phyloP scores from a whole-genome alignment of 2,888 invertebrate genomes.

The Chymomyza fuscimana region DNA sequence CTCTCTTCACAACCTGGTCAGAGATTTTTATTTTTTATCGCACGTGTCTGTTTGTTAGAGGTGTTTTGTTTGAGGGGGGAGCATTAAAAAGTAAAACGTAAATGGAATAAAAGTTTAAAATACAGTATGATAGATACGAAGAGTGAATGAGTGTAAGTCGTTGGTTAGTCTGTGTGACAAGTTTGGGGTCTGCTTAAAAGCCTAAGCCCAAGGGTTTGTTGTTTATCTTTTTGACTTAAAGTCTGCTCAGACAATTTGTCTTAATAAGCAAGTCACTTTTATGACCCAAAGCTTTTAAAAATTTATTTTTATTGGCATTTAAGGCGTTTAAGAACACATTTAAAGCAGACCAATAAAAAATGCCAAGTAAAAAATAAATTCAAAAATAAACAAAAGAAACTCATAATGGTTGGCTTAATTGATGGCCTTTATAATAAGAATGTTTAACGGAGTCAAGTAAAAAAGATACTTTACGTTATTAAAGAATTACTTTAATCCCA shows the following conservation, averaged over 20 bases:
- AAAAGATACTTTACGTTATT: too few species aligned
- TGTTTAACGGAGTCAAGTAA: too few species aligned
- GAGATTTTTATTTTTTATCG: slow-evolving; percentile 53
- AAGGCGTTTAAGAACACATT: not conserved
- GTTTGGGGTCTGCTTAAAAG: not conserved
- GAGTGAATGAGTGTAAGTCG: not conserved
- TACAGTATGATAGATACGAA: slow-evolving; percentile 5
- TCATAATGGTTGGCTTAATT: not conserved
- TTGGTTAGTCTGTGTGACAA: not conserved
- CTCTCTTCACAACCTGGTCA: not conserved
- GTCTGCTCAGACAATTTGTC: not conserved
- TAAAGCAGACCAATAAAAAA: not conserved
- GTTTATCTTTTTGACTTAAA: not conserved
- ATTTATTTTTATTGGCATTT: not conserved
- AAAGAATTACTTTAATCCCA: too few species aligned
- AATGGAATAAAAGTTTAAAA: slow-evolving; percentile 45
- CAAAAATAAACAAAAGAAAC: not conserved
- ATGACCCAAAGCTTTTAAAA: not conserved
- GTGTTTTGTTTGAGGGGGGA: slow-evolving; percentile 44
- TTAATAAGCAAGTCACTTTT: not conserved
- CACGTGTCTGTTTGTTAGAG: slow-evolving; percentile 37
- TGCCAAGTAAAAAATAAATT: not conserved
- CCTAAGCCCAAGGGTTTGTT: not conserved
- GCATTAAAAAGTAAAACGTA: slow-evolving; percentile 61
- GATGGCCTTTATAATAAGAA: not conserved